These are phyloP conservation scores for Anhinga anhinga DNA, from an alignment of 2,113 vertebrate species.

Conservation along the genomic window DNA sequence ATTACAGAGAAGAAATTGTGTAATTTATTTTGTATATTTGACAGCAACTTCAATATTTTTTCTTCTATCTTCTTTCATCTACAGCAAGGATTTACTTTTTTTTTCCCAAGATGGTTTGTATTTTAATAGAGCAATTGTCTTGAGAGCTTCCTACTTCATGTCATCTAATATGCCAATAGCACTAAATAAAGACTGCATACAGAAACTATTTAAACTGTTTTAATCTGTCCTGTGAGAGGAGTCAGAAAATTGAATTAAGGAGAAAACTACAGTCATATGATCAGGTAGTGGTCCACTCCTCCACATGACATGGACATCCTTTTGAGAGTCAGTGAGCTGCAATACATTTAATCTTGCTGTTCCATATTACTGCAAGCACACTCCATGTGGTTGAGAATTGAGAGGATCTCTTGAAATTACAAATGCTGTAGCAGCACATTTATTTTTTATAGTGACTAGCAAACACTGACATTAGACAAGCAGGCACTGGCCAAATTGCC, in stretches of 20 bases:
- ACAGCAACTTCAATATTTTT: background rate
- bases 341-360: background rate
- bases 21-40: background rate
- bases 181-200: background rate
- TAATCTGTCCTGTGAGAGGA: background rate
- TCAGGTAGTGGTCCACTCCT: background rate
- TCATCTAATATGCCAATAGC: background rate
- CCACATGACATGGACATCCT: rapidly evolving
- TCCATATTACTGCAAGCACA: background rate
- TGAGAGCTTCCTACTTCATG: background rate
- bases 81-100: background rate
- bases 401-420: background rate
- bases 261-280: background rate
- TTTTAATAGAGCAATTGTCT: background rate
- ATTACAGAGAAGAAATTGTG: background rate
- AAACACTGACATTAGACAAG: background rate
- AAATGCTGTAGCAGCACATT: background rate
- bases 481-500: background rate
- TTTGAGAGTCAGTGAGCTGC: background rate
- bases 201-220: background rate
- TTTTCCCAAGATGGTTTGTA: background rate
- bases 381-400: background rate
- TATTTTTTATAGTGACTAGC: background rate
- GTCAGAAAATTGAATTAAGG: background rate
- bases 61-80: background rate